A percentile compares a stretch with the other conserved stretches of the same genome.
Evolutionary conservation across 2,797 vertebrate genomes (phyloP).

Genomic region (Cuniculus paca): DNA sequence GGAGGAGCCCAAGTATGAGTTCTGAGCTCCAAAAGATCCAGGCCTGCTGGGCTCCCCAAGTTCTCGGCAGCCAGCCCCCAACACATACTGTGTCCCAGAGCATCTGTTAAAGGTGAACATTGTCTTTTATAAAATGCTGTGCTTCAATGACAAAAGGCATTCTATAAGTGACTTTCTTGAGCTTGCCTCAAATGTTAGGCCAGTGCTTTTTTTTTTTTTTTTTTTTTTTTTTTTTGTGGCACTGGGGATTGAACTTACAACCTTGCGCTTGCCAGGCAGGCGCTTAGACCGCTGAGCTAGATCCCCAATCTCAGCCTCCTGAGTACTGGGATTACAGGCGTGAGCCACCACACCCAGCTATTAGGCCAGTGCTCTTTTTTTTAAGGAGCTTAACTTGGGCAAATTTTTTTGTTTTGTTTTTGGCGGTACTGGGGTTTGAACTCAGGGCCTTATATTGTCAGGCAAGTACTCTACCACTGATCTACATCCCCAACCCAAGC

Average conservation of each 20-base stretch:
- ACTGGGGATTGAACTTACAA: too few species aligned
- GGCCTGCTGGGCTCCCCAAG: not conserved
- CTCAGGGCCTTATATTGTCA: not conserved
- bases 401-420: not conserved
- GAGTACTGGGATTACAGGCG: too few species aligned
- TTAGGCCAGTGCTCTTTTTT: not conserved
- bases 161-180: slow-evolving; percentile 50
- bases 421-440: not conserved
- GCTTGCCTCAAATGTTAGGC: not conserved
- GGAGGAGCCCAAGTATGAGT: not conserved
- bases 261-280: too few species aligned
- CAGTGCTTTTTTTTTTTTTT: too few species aligned
- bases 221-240: too few species aligned
- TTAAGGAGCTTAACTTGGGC: not conserved
- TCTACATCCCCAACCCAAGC: not conserved
- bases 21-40: not conserved
- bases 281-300: too few species aligned
- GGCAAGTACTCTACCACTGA: not conserved
- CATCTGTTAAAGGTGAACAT: slow-evolving; percentile 36
- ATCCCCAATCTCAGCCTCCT: too few species aligned
- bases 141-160: slow-evolving; percentile 45
- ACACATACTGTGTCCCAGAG: not conserved
- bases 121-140: slow-evolving; percentile 59
- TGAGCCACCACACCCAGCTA: too few species aligned
- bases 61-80: not conserved